Conservation (phyloP, 1,140 invertebrate genomes). For the Bombus sylvicola region DNA sequence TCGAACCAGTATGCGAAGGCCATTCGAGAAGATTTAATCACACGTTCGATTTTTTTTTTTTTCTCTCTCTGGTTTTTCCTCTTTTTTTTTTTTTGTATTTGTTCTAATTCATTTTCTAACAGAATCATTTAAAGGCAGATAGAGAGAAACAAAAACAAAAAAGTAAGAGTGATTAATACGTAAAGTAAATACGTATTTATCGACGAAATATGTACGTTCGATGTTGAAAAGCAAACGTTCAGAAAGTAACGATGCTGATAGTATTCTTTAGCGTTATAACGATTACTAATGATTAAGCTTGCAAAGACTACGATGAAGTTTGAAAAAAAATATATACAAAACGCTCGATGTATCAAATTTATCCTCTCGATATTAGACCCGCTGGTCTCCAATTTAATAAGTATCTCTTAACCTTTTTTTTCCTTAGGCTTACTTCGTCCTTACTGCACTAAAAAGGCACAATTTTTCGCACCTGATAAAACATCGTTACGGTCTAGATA, state of each 20-base stretch:
- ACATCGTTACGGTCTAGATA: slow-evolving; percentile 74
- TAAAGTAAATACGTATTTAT: background rate
- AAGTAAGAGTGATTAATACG: slow-evolving; percentile 2
- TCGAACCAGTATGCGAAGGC: slow-evolving; percentile 48
- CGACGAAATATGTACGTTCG: slow-evolving; percentile 6
- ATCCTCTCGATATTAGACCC: slow-evolving; percentile 62
- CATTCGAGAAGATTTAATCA: slow-evolving; percentile 56
- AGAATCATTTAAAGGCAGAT: slow-evolving; percentile 9
- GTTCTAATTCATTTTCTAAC: slow-evolving; percentile 25
- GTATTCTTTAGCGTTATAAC: slow-evolving; percentile 40
- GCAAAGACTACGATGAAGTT: slow-evolving; percentile 54
- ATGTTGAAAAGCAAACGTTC: slow-evolving; percentile 17
- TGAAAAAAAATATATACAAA: slow-evolving; percentile 58
- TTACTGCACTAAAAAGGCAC: slow-evolving; percentile 83
- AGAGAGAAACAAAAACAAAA: background rate
- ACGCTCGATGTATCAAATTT: slow-evolving; percentile 55
- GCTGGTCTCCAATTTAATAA: slow-evolving; percentile 68
- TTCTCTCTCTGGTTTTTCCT: background rate
- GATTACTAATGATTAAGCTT: slow-evolving; percentile 50
- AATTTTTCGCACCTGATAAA: slow-evolving; percentile 82
- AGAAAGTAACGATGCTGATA: slow-evolving; percentile 40
- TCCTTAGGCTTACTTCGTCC: slow-evolving; percentile 79
- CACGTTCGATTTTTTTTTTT: slow-evolving; percentile 42
- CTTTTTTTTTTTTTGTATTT: background rate
- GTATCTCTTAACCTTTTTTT: slow-evolving; percentile 66